Evolutionary conservation across 2,113 vertebrate species (phyloP).

Genomic region (Perca schrenkii): DNA sequence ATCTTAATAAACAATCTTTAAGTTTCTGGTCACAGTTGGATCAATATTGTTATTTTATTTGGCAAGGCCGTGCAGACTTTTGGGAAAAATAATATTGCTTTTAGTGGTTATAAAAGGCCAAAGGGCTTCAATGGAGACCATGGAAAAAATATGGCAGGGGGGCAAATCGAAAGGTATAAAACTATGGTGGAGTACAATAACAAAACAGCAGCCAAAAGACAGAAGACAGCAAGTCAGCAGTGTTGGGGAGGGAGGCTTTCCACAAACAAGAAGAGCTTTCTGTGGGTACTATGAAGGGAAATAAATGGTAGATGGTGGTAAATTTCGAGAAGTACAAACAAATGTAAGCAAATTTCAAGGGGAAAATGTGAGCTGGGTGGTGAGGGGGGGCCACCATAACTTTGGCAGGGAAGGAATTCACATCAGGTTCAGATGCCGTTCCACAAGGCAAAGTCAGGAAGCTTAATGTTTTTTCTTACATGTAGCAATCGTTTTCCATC

Average conservation of each 20-base stretch:
- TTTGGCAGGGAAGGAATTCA: constrained; percentile 72
- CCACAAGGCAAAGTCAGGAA: constrained; percentile 71
- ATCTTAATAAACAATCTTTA: neutral
- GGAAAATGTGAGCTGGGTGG: constrained; percentile 43
- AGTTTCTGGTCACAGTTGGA: neutral
- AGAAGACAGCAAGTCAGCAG: constrained; percentile 59
- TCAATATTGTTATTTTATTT: neutral
- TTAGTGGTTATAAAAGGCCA: constrained; percentile 49
- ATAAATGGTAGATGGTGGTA: constrained; percentile 45
- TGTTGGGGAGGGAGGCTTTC: constrained; percentile 54
- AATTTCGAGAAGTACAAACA: constrained; percentile 36
- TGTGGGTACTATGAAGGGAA: constrained; percentile 22
- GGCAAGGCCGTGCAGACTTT: neutral
- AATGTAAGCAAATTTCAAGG: constrained; percentile 33
- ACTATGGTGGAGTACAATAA: constrained; percentile 52
- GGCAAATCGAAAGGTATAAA: constrained; percentile 34
- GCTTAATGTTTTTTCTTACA: constrained; percentile 68
- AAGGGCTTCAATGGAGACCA: constrained; percentile 23
- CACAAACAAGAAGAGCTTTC: constrained; percentile 41
- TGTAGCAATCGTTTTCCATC: constrained; percentile 66
- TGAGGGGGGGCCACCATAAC: constrained; percentile 42
- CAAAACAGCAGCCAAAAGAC: constrained; percentile 48
- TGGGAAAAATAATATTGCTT: constrained; percentile 24
- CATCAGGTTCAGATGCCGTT: constrained; percentile 70
- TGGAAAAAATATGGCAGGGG: constrained; percentile 48